These are phyloP conservation scores for Cottus gobio DNA, from an alignment of 2,113 vertebrate genomes.

Conservation along the genomic window DNA sequence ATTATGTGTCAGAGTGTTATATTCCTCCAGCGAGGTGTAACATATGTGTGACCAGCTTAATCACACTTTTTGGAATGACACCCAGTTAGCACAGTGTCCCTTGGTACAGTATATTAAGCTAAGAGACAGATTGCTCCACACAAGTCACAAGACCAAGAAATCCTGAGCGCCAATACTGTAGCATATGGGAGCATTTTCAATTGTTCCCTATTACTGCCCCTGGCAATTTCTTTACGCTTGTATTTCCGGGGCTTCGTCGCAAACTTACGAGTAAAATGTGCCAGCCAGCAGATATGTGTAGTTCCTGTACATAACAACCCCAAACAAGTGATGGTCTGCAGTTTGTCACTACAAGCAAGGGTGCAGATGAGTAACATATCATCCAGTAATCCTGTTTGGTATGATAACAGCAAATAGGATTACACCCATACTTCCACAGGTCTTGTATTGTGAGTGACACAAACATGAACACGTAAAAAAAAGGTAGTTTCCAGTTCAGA, in stretches of 20 bases:
- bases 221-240: slow-evolving; percentile 41
- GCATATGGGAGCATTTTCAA: slow-evolving; percentile 35
- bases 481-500: slow-evolving; percentile 22
- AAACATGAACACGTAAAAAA: slow-evolving; percentile 27
- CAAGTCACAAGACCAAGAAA: slow-evolving; percentile 57
- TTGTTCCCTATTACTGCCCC: slow-evolving; percentile 34
- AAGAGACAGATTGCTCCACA: slow-evolving; percentile 52
- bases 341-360: slow-evolving; percentile 40
- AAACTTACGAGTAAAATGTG: slow-evolving; percentile 12
- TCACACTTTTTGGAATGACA: slow-evolving; percentile 72
- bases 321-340: slow-evolving; percentile 43
- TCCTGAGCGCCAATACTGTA: slow-evolving; percentile 19
- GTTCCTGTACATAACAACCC: slow-evolving; percentile 30
- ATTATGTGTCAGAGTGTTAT: slow-evolving; percentile 68
- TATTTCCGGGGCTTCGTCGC: background rate
- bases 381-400: slow-evolving; percentile 73
- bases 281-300: slow-evolving; percentile 39
- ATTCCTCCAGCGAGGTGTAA: slow-evolving; percentile 69
- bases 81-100: slow-evolving; percentile 57
- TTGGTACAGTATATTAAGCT: slow-evolving; percentile 49
- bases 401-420: slow-evolving; percentile 76
- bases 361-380: slow-evolving; percentile 67
- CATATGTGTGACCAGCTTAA: slow-evolving; percentile 78
- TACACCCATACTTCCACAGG: slow-evolving; percentile 60
- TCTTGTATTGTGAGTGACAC: slow-evolving; percentile 55